Conservation (phyloP, 2,888 invertebrate species). For the Clusia tigrina region DNA sequence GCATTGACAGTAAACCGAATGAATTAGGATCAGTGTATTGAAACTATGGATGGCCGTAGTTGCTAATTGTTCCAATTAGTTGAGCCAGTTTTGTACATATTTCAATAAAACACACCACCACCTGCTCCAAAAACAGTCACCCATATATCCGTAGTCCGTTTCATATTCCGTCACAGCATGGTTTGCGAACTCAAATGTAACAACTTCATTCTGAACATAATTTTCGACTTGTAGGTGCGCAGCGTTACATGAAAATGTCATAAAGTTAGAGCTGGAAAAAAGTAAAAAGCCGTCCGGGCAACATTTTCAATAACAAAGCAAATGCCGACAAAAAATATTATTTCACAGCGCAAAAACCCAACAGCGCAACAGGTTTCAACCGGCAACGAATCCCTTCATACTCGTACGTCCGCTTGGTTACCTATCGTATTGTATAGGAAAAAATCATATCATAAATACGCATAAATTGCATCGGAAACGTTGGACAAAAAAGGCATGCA, state of each 20-base stretch:
- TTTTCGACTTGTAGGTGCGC: slow-evolving; percentile 55
- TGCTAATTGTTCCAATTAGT: no score
- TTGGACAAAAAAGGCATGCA: slow-evolving; percentile 49
- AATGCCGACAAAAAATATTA: background rate
- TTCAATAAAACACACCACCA: no score
- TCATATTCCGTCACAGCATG: slow-evolving; percentile 22
- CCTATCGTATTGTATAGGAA: background rate
- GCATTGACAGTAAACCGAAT: no score
- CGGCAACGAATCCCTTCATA: slow-evolving; percentile 25
- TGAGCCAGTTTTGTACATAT: no score
- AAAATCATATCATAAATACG: slow-evolving; percentile 51
- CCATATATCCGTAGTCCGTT: no score
- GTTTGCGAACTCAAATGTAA: slow-evolving; percentile 52
- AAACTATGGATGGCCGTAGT: no score
- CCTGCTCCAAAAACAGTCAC: no score
- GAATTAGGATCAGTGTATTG: background rate
- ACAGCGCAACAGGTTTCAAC: slow-evolving; percentile 55
- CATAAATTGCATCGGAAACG: slow-evolving; percentile 57
- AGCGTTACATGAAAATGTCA: slow-evolving; percentile 54
- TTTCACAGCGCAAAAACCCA: slow-evolving; percentile 1
- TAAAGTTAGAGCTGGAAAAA: slow-evolving; percentile 32
- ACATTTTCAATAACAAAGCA: no score
- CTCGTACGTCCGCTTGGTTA: background rate
- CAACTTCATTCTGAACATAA: slow-evolving; percentile 50
- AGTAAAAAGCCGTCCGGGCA: background rate